A percentile compares a stretch with the other conserved stretches of the same genome.
These are phyloP conservation scores for Notodonta ziczac DNA, from an alignment of 2,888 invertebrate genomes.

Conservation along the genomic window DNA sequence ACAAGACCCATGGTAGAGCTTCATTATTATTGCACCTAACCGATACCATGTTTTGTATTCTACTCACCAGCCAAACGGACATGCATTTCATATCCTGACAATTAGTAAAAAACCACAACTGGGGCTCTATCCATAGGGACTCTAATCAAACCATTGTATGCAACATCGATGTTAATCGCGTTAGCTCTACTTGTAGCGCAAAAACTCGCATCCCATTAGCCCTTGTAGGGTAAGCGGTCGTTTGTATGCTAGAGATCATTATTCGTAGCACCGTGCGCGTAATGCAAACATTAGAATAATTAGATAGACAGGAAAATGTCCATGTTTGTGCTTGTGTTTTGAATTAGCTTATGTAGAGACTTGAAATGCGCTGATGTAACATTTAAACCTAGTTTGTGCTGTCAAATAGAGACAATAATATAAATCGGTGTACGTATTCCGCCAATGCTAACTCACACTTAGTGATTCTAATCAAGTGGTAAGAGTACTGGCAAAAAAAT, in stretches of 20 bases:
- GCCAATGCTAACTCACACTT: no score
- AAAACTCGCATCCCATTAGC: slow-evolving; percentile 26
- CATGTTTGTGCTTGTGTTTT: no score
- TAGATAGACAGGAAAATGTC: not conserved
- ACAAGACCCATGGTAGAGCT: no score
- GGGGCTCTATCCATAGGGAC: no score
- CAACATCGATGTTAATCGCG: slow-evolving; percentile 9
- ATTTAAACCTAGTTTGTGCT: no score
- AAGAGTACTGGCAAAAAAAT: no score
- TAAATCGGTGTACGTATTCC: no score
- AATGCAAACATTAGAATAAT: slow-evolving; percentile 19
- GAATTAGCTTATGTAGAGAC: no score
- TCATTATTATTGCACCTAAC: no score
- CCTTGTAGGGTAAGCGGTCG: slow-evolving; percentile 25
- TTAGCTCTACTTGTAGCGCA: slow-evolving; percentile 18
- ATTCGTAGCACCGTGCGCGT: slow-evolving; percentile 9
- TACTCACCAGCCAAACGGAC: not conserved
- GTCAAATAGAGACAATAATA: no score
- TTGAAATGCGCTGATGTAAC: no score
- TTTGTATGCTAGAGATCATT: slow-evolving; percentile 28
- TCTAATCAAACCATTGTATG: slow-evolving; percentile 20
- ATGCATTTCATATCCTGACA: not conserved
- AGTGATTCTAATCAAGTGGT: no score
- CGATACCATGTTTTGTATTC: not conserved
- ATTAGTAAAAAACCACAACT: not conserved